phyloP scores from a whole-genome alignment of 2,797 vertebrate species.

The Dermochelys coriacea region DNA sequence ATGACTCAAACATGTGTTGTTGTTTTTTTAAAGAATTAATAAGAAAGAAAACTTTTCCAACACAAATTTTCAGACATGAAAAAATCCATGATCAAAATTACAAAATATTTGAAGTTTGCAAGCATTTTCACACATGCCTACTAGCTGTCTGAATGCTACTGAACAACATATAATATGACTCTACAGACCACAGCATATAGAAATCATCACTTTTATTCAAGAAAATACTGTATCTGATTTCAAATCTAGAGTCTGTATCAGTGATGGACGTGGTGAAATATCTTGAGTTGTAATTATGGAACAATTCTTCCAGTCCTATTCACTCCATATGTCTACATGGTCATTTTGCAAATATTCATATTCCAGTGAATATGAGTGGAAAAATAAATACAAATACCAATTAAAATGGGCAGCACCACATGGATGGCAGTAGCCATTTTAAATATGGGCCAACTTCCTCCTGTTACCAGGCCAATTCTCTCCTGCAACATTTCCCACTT shows the following conservation, averaged over 20 bases:
- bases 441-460: background rate
- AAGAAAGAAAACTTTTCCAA: background rate
- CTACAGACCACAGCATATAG: background rate
- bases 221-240: background rate
- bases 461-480: background rate
- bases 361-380: accelerated
- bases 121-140: background rate
- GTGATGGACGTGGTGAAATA: background rate
- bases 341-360: background rate
- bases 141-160: background rate
- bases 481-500: background rate
- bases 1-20: background rate
- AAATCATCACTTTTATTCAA: background rate
- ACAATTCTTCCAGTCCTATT: background rate
- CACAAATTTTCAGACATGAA: background rate
- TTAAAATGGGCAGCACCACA: background rate
- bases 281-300: background rate
- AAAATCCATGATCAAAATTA: background rate
- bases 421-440: background rate
- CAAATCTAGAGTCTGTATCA: background rate
- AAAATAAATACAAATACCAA: background rate
- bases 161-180: background rate
- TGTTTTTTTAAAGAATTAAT: background rate
- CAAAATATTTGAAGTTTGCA: background rate
- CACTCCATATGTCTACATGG: background rate